Evolutionary conservation across 1,140 invertebrate species (phyloP).

Genomic region (Musca vetustissima): DNA sequence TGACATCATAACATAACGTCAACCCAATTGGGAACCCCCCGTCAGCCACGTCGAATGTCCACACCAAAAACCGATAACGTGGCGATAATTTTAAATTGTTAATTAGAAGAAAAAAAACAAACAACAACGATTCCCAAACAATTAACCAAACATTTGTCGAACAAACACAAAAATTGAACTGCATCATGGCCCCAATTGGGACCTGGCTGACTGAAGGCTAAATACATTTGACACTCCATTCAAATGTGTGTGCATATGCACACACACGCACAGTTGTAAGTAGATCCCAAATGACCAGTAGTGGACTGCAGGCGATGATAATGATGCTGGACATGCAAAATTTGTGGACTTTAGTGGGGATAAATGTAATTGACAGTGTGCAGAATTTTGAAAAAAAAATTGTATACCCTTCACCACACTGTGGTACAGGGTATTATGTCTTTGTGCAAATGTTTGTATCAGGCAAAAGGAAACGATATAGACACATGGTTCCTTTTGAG

Average conservation of each 20-base stretch:
- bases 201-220: neutral
- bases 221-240: conserved; percentile 16
- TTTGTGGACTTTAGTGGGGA: too few relatives aligned
- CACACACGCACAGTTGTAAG: neutral
- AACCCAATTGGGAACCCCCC: too few relatives aligned
- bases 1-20: too few relatives aligned
- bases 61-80: too few relatives aligned
- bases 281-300: neutral
- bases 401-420: too few relatives aligned
- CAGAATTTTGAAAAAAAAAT: neutral
- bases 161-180: too few relatives aligned
- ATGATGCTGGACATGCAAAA: too few relatives aligned
- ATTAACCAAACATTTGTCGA: conserved; percentile 18
- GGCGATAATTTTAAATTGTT: conserved; percentile 20
- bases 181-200: neutral
- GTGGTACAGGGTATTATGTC: too few relatives aligned
- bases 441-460: too few relatives aligned
- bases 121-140: conserved; percentile 17
- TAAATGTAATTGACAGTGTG: neutral
- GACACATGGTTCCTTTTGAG: too few relatives aligned
- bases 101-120: conserved; percentile 21
- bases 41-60: too few relatives aligned
- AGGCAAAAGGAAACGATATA: too few relatives aligned
- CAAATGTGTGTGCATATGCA: conserved; percentile 1
- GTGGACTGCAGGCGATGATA: neutral